phyloP scores from a whole-genome alignment of 1,140 invertebrate genomes.

The Harlomillsia oculata region DNA sequence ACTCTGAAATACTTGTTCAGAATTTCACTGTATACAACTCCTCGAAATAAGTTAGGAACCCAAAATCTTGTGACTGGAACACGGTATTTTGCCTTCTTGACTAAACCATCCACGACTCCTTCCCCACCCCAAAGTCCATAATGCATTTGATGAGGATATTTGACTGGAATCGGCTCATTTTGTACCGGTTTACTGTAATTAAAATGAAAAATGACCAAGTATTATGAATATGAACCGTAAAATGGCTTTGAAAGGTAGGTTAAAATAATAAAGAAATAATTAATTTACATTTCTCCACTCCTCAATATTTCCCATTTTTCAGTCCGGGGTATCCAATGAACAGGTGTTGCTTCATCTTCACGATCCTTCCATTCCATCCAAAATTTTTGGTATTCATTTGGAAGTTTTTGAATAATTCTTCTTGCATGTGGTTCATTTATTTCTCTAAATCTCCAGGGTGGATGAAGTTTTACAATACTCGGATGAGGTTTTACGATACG shows the following conservation, averaged over 20 bases:
- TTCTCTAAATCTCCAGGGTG: not conserved
- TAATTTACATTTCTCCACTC: conserved; percentile 57
- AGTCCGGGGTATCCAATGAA: conserved; percentile 71
- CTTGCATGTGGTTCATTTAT: not conserved
- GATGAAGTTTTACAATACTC: not conserved
- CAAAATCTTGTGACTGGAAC: conserved; percentile 69
- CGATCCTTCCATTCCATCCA: conserved; percentile 66
- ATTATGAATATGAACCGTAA: not conserved
- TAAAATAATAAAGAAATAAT: too few relatives aligned
- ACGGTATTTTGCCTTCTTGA: conserved; percentile 51
- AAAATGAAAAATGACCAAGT: not conserved
- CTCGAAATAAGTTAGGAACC: conserved; percentile 64
- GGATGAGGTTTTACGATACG: too few relatives aligned
- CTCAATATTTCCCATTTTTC: conserved; percentile 60
- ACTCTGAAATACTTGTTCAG: conserved; percentile 74
- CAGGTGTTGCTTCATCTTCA: conserved; percentile 57
- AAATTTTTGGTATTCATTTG: conserved; percentile 77
- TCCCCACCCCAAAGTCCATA: conserved; percentile 93
- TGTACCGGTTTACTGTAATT: conserved; percentile 45
- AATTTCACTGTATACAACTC: conserved; percentile 87
- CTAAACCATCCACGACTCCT: conserved; percentile 81
- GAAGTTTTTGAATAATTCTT: conserved; percentile 44
- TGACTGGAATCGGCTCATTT: conserved; percentile 66
- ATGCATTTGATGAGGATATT: conserved; percentile 68
- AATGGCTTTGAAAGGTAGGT: not conserved